Conservation (phyloP, 2,113 vertebrate genomes). For the Willisornis vidua region DNA sequence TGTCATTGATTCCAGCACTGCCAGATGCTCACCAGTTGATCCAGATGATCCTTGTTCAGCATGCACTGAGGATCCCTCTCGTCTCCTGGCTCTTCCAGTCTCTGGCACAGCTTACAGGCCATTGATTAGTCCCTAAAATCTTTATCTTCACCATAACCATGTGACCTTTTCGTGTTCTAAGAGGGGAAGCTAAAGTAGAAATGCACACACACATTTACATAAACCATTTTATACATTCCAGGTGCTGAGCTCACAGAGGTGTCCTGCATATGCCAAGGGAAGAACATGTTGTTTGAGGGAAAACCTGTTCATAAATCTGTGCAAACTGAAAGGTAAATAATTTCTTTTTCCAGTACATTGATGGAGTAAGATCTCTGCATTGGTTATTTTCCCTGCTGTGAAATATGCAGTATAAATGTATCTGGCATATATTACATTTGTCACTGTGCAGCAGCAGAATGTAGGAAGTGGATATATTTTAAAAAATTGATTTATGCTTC, state of each 20-base stretch:
- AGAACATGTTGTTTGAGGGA: not conserved
- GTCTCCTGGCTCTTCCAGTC: not conserved
- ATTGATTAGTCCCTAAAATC: not conserved
- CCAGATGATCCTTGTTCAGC: not conserved
- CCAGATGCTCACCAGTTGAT: not conserved
- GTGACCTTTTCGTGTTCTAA: not conserved
- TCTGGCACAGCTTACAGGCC: too few relatives aligned
- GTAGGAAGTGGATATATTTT: not conserved
- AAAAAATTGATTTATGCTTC: not conserved
- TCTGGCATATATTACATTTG: not conserved
- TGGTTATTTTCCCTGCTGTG: not conserved
- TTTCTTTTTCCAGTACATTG: not conserved
- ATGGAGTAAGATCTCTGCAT: not conserved
- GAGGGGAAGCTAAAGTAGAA: not conserved
- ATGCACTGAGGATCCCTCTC: not conserved
- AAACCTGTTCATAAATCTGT: not conserved
- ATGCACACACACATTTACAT: not conserved
- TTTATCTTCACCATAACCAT: fast-evolving
- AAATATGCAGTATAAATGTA: not conserved
- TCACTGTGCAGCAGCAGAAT: not conserved
- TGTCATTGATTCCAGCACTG: not conserved
- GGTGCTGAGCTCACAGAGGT: not conserved
- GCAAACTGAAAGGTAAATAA: not conserved
- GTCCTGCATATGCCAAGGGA: not conserved
- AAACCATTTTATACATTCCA: not conserved